phyloP scores from a whole-genome alignment of 2,888 invertebrate species.

The Diloba caeruleocephala region DNA sequence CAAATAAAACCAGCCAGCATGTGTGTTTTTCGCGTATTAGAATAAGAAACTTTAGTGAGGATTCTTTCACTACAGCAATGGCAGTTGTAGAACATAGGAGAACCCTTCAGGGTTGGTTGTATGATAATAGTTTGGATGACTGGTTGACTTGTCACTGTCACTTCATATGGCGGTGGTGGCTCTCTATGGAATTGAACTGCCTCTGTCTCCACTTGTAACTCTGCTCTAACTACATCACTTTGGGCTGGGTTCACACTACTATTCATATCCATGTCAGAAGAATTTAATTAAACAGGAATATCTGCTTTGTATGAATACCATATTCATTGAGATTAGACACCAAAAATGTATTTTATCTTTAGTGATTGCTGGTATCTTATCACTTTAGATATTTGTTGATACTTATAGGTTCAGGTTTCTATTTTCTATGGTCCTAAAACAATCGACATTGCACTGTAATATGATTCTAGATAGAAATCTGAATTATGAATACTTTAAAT shows the following conservation, averaged over 20 bases:
- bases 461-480: no score
- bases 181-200: conserved; percentile 56
- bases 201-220: conserved; percentile 56
- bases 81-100: conserved; percentile 72
- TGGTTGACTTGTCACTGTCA: conserved; percentile 56
- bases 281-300: conserved; percentile 37
- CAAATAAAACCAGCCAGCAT: conserved; percentile 82
- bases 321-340: conserved; percentile 61
- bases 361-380: conserved; percentile 67
- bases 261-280: conserved; percentile 58
- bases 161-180: conserved; percentile 78
- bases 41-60: conserved; percentile 75
- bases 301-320: conserved; percentile 48
- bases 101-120: conserved; percentile 67
- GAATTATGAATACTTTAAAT: no score
- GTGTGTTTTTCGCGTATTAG: conserved; percentile 79
- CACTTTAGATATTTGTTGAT: conserved; percentile 57
- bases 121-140: conserved; percentile 67
- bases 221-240: conserved; percentile 50
- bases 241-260: conserved; percentile 57
- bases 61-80: conserved; percentile 72
- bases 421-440: no score
- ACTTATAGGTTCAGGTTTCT: neutral
- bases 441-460: no score
- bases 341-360: conserved; percentile 61